Evolutionary conservation across 2,113 vertebrate genomes (phyloP), one percentile per base, ranked within the genome.

Genomic region (Gasterosteus nipponicus): DNA sequence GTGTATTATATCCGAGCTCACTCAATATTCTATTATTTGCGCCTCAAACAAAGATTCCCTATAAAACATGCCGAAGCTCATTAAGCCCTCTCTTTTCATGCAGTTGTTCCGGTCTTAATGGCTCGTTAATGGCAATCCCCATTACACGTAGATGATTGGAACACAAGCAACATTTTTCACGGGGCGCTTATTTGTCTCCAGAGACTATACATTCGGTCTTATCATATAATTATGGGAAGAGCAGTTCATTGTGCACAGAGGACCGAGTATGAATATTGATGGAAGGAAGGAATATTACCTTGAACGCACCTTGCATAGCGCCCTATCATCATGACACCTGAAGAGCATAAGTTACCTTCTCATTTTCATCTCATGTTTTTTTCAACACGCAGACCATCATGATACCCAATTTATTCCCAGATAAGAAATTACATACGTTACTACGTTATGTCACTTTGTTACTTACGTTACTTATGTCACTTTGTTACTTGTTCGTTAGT

Each of bases 61-160:
- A 16, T 46, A 70, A 42, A 18, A 58, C n/a, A 67, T 22, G 33
- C 11, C 35, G 26, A 47, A 70, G 59, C 61, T 82, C 73, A 69
- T 80, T 77, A 73, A 62, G 42, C 39, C 41, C 15, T 42, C 26
- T 9, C 31, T 62, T 80, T 75, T 65, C 56, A 77, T 74, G 3
- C 35, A 77, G 80, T 56, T 61, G 56, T 58, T 81, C 11, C 61
- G 47, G 35, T 67, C 42, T 62, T 87, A 80, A 87, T 68, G 67
- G 67, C 11, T 78, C 73, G 63, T 81, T 68, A 53, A 29, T 42
- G 53, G 42, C 29, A 49, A 51, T 65, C 58, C 10, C 8, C 16
- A 54, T 78, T 47, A 47, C 62, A 39, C 7, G 4, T 8, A 64
- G 47, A 64, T 41, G 44, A 16, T 54, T 3, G 56, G 11, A 72